These are phyloP conservation scores for Diphyllodes magnificus DNA, from an alignment of 2,113 vertebrate species.

Conservation along the genomic window DNA sequence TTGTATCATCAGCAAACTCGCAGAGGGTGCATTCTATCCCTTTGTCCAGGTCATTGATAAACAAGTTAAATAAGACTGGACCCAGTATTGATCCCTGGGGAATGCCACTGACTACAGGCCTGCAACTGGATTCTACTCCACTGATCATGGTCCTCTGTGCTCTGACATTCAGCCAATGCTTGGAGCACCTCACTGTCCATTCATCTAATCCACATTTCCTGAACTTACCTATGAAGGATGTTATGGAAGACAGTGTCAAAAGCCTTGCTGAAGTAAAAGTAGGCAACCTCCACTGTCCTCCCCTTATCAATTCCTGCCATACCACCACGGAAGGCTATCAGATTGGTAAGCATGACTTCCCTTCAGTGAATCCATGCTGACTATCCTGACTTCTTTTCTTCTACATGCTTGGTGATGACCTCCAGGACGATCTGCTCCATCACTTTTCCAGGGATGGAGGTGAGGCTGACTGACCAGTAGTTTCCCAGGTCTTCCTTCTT, in stretches of 20 bases:
- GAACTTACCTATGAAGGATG: background rate
- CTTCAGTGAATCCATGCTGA: background rate
- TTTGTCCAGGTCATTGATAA: background rate
- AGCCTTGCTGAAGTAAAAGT: background rate
- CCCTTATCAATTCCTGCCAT: background rate
- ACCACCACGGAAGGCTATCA: background rate
- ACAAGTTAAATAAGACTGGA: background rate
- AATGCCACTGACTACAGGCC: background rate
- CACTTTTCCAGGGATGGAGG: background rate
- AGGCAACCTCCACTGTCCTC: background rate
- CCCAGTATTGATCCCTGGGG: background rate
- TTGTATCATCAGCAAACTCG: background rate
- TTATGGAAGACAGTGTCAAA: background rate
- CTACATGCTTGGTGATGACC: background rate
- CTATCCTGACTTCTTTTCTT: background rate
- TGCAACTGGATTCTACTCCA: background rate
- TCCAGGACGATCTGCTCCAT: background rate
- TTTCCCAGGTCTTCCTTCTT: accelerated
- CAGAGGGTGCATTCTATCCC: background rate
- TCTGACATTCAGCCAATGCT: background rate
- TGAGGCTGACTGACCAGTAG: background rate
- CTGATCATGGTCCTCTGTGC: background rate
- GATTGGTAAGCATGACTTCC: background rate
- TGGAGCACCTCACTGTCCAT: background rate
- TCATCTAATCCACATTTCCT: background rate